Evolutionary conservation across 1,140 invertebrate species (phyloP).

Genomic region (Nomia melanderi): DNA sequence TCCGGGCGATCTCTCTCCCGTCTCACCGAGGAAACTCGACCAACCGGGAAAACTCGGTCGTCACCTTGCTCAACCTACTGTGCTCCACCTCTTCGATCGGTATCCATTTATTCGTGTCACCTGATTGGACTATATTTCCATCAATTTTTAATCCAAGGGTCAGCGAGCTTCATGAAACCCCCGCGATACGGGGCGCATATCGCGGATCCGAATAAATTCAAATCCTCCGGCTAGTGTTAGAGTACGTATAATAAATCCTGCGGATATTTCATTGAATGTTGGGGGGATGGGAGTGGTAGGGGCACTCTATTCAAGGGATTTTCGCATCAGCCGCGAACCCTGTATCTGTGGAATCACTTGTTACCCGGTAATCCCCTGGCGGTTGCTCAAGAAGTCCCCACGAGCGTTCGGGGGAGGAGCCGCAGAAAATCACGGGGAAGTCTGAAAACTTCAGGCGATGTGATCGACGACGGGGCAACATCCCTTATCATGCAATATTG

Average conservation of each 20-base stretch:
- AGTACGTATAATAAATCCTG: background rate
- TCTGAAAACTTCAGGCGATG: background rate
- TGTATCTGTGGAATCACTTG: background rate
- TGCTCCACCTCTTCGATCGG: background rate
- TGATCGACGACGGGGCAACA: background rate
- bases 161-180: too few species aligned
- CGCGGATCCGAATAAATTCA: background rate
- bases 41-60: slow-evolving; percentile 13
- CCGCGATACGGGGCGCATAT: background rate
- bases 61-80: background rate
- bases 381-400: background rate
- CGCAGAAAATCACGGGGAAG: background rate
- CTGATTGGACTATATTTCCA: slow-evolving; percentile 4
- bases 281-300: too few species aligned
- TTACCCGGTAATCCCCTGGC: background rate
- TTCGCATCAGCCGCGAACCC: background rate
- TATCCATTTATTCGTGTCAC: background rate
- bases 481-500: background rate
- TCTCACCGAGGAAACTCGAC: background rate
- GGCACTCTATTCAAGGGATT: background rate
- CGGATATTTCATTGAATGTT: background rate
- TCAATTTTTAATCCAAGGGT: background rate
- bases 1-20: background rate
- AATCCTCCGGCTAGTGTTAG: background rate
- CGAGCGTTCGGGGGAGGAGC: background rate